Percentiles rank a stretch among this genome's conserved stretches.
Conservation (phyloP, 2,888 invertebrate genomes). For the Exocentrus adspersus region DNA sequence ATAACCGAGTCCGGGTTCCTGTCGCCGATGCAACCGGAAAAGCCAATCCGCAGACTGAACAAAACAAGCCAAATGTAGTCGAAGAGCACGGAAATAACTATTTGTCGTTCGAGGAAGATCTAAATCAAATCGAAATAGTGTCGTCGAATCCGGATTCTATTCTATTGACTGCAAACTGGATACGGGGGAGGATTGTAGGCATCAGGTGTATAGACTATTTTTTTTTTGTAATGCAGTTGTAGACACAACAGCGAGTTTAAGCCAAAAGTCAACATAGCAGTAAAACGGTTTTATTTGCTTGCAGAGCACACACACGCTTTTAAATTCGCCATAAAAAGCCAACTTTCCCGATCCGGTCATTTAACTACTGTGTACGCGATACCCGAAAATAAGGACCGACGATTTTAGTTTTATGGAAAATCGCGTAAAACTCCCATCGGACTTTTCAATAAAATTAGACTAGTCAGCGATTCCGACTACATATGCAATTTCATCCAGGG, state of each 20-base stretch:
- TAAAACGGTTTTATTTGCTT: neutral
- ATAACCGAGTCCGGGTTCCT: neutral
- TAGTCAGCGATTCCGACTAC: neutral
- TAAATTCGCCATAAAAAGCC: neutral
- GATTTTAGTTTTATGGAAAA: neutral
- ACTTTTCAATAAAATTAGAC: neutral
- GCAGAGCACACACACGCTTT: neutral
- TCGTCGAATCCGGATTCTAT: neutral
- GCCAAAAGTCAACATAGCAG: neutral
- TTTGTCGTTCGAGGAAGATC: neutral
- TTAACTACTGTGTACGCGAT: neutral
- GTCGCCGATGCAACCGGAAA: slow-evolving; percentile 6
- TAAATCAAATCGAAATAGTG: slow-evolving; percentile 1
- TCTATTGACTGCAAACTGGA: neutral
- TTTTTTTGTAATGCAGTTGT: too few species aligned
- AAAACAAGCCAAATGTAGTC: slow-evolving; percentile 1
- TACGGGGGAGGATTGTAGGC: too few species aligned
- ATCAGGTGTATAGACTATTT: too few species aligned
- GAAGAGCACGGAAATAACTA: neutral
- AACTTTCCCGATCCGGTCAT: neutral
- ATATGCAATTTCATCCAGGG: neutral
- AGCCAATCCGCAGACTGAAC: neutral
- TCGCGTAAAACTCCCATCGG: neutral
- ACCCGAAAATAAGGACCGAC: neutral
- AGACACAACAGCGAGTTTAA: too few species aligned